Percentiles rank a stretch among this genome's conserved stretches.
Evolutionary conservation across 2,888 invertebrate species (phyloP).

Genomic region (Polymixis flavicincta): DNA sequence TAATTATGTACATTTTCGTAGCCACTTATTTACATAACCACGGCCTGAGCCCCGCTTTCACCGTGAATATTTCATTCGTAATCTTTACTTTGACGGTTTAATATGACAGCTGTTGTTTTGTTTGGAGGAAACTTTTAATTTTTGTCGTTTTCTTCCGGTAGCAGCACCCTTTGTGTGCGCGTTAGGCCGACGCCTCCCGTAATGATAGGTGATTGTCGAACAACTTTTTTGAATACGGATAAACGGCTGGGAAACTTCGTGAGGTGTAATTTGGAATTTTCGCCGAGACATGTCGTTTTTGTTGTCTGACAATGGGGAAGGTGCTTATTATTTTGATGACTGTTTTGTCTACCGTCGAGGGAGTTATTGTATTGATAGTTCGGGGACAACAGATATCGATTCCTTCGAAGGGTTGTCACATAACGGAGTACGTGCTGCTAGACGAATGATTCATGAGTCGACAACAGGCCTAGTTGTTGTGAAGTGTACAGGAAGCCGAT

Average conservation of each 20-base stretch:
- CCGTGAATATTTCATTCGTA: slow-evolving; percentile 91
- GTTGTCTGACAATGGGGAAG: slow-evolving; percentile 76
- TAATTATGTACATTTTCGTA: slow-evolving; percentile 91
- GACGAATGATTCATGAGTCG: slow-evolving; percentile 66
- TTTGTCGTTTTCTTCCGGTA: slow-evolving; percentile 84
- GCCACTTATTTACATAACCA: slow-evolving; percentile 91
- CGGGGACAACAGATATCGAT: slow-evolving; percentile 64
- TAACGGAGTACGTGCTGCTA: slow-evolving; percentile 46
- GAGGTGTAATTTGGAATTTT: slow-evolving; percentile 86
- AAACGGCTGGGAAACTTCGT: slow-evolving; percentile 84
- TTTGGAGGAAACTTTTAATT: slow-evolving; percentile 90
- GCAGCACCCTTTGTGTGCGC: slow-evolving; percentile 85
- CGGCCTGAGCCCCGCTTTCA: slow-evolving; percentile 89
- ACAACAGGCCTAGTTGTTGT: slow-evolving; percentile 72
- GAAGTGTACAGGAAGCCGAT: slow-evolving; percentile 83
- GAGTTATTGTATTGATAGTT: slow-evolving; percentile 69
- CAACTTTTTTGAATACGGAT: slow-evolving; percentile 79
- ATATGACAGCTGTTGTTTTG: slow-evolving; percentile 90
- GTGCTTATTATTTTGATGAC: slow-evolving; percentile 85
- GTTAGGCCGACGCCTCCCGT: slow-evolving; percentile 84
- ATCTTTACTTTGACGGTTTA: slow-evolving; percentile 90
- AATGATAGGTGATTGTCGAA: slow-evolving; percentile 89
- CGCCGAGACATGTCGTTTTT: slow-evolving; percentile 76
- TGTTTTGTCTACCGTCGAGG: slow-evolving; percentile 76
- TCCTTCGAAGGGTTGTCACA: slow-evolving; percentile 63